phyloP scores from a whole-genome alignment of 1,140 invertebrate species.

The Micrasema minimum region DNA sequence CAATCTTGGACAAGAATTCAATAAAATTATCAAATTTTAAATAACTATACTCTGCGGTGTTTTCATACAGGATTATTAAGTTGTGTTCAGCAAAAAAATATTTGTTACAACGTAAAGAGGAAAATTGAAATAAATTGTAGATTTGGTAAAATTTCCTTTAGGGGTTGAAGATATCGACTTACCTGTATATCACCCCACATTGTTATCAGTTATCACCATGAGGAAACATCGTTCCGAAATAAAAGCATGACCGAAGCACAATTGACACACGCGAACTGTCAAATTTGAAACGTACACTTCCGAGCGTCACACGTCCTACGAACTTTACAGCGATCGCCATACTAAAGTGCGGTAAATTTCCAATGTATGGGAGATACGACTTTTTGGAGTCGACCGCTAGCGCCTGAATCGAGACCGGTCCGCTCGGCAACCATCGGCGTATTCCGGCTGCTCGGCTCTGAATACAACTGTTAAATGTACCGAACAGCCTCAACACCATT shows the following conservation, averaged over 20 bases:
- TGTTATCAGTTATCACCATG: constrained; percentile 42
- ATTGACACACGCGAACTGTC: constrained; percentile 49
- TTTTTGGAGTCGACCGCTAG: constrained; percentile 14
- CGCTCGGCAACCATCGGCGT: constrained; percentile 31
- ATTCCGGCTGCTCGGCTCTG: constrained; percentile 20
- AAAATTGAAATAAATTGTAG: constrained; percentile 11
- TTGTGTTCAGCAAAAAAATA: too few relatives aligned
- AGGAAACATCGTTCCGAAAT: constrained; percentile 43
- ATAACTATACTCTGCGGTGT: too few relatives aligned
- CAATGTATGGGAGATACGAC: constrained; percentile 39
- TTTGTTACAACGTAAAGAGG: too few relatives aligned
- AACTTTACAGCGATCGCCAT: constrained; percentile 38
- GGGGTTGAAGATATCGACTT: constrained; percentile 10
- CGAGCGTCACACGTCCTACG: constrained; percentile 44
- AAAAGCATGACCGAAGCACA: constrained; percentile 44
- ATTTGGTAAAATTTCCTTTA: not conserved
- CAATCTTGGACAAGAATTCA: too few relatives aligned
- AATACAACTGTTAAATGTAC: not conserved
- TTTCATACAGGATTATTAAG: too few relatives aligned
- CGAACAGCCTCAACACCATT: not conserved
- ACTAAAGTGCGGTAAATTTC: constrained; percentile 37
- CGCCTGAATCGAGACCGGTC: constrained; percentile 39
- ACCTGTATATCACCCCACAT: constrained; percentile 54
- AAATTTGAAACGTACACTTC: constrained; percentile 40
- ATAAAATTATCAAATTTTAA: too few relatives aligned